A percentile compares a stretch with the other conserved stretches of the same genome.
Conservation (phyloP, 2,797 vertebrate genomes). For the Esox lucius region DNA sequence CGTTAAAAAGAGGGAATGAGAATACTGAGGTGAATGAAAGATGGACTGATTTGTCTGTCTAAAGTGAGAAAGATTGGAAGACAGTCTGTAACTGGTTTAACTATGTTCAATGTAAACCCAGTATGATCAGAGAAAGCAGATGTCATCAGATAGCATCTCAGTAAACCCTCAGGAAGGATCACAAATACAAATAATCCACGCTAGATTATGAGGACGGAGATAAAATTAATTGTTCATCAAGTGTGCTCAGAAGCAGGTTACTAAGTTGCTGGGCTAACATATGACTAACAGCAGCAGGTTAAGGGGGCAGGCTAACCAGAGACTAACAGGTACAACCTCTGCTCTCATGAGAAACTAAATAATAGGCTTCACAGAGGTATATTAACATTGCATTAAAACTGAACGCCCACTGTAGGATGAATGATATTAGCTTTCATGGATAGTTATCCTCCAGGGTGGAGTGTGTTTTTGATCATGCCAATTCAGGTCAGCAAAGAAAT, state of each 20-base stretch:
- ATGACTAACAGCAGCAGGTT: background rate
- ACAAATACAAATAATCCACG: background rate
- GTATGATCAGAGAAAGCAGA: conserved; percentile 28
- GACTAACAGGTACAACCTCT: background rate
- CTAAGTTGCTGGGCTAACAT: background rate
- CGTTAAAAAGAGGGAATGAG: background rate
- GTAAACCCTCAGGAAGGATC: background rate
- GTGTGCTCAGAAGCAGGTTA: background rate
- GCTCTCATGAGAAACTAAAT: background rate
- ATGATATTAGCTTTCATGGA: background rate
- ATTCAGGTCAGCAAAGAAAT: background rate
- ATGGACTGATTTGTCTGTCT: conserved; percentile 25
- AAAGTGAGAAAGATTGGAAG: background rate
- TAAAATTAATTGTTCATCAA: background rate
- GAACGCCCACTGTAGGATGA: background rate
- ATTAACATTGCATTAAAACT: background rate
- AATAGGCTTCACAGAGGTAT: background rate
- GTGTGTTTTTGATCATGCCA: background rate
- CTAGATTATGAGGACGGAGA: background rate
- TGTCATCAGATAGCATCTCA: conserved; percentile 12
- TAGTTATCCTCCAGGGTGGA: background rate
- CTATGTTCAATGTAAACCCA: conserved; percentile 8
- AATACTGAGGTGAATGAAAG: background rate
- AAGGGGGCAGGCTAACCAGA: no score
- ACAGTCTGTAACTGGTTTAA: conserved; percentile 21